Conservation (phyloP, 2,888 invertebrate species). For the Bibio marci region DNA sequence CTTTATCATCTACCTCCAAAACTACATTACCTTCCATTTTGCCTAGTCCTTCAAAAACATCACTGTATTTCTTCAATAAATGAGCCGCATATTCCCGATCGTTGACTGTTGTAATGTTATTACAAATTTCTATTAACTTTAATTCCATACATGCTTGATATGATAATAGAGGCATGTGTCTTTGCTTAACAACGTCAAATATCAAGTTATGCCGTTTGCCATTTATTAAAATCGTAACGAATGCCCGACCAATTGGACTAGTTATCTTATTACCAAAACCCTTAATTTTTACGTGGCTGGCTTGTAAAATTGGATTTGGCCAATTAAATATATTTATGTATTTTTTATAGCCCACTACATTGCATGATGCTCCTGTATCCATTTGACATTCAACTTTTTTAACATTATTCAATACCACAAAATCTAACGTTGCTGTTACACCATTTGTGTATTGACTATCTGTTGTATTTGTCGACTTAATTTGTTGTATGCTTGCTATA, state of each 20-base stretch:
- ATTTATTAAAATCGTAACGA: neutral
- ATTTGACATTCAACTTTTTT: neutral
- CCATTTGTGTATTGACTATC: neutral
- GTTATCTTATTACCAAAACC: neutral
- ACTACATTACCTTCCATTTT: slow-evolving; percentile 2
- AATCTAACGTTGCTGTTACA: neutral
- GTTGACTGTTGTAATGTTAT: neutral
- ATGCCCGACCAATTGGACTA: neutral
- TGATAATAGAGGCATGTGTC: neutral
- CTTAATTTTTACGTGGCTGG: too few species aligned
- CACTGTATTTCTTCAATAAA: slow-evolving; percentile 2
- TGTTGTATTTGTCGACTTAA: too few species aligned
- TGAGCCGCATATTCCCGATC: neutral
- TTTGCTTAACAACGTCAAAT: neutral
- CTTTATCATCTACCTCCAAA: slow-evolving; percentile 5
- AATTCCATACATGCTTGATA: neutral
- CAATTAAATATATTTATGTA: neutral
- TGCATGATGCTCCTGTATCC: neutral
- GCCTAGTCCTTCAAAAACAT: slow-evolving; percentile 7
- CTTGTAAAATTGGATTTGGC: too few species aligned
- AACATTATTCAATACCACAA: neutral
- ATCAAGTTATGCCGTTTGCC: neutral
- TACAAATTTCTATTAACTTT: neutral
- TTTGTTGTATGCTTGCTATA: too few species aligned
- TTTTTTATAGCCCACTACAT: neutral